phyloP scores from a whole-genome alignment of 2,113 vertebrate genomes.

The Seriola quinqueradiata region DNA sequence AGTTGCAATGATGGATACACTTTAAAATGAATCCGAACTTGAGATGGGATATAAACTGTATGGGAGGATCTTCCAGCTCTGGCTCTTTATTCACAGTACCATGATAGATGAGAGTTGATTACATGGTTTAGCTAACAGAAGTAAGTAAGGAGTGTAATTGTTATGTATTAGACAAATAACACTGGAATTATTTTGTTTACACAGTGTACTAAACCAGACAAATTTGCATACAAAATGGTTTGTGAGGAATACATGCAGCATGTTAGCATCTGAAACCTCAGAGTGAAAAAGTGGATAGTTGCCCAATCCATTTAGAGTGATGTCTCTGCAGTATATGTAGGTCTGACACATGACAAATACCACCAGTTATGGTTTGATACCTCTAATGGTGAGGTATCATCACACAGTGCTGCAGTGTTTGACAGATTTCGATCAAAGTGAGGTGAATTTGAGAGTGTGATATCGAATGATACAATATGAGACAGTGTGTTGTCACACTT shows the following conservation, averaged over 20 bases:
- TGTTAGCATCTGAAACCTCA: neutral
- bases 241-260: neutral
- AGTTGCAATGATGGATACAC: neutral
- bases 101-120: neutral
- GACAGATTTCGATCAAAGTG: neutral
- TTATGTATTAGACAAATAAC: neutral
- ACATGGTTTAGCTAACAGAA: neutral
- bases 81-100: neutral
- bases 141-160: neutral
- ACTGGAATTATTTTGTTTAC: neutral
- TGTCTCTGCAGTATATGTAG: neutral
- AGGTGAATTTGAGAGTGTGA: slow-evolving; percentile 3
- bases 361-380: too few relatives aligned
- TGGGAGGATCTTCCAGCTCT: neutral
- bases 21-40: neutral
- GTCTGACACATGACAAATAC: too few relatives aligned
- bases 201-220: neutral
- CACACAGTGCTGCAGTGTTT: neutral
- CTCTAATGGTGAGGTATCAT: neutral
- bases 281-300: neutral
- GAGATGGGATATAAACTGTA: neutral
- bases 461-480: slow-evolving; percentile 6
- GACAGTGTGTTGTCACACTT: neutral
- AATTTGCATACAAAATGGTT: neutral
- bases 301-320: neutral